Percentiles rank a stretch among this genome's conserved stretches.
phyloP scores from a whole-genome alignment of 2,888 invertebrate genomes.

The Philhelius pedissequus region DNA sequence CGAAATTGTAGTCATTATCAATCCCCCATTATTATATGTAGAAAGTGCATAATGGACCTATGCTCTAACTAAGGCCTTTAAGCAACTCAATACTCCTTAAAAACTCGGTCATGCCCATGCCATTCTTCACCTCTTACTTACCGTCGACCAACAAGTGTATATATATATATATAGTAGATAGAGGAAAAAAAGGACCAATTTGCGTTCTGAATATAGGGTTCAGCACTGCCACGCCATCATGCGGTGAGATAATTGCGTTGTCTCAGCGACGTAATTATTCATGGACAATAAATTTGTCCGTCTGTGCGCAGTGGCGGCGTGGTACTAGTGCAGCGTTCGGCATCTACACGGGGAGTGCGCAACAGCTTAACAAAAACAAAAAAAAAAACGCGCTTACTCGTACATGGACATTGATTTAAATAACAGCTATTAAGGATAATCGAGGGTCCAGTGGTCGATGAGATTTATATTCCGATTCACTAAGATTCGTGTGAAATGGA shows the following conservation, averaged over 20 bases:
- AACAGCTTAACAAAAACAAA: not conserved
- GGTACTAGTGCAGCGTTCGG: not conserved
- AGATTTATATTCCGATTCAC: slow-evolving; percentile 52
- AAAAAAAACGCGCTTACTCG: slow-evolving; percentile 29
- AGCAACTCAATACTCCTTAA: slow-evolving; percentile 73
- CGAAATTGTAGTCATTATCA: slow-evolving; percentile 47
- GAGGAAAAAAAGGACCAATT: slow-evolving; percentile 73
- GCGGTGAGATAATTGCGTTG: slow-evolving; percentile 75
- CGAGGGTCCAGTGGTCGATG: slow-evolving; percentile 59
- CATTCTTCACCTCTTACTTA: slow-evolving; percentile 63
- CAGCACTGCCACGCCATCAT: slow-evolving; percentile 48
- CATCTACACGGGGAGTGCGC: not conserved
- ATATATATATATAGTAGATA: too few species aligned
- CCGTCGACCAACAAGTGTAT: not conserved
- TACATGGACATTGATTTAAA: slow-evolving; percentile 76
- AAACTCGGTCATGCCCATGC: slow-evolving; percentile 69
- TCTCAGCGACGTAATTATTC: slow-evolving; percentile 73
- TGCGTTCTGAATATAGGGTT: slow-evolving; percentile 43
- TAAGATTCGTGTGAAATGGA: slow-evolving; percentile 30
- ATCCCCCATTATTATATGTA: not conserved
- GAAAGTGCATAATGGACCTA: slow-evolving; percentile 10
- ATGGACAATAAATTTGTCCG: slow-evolving; percentile 76
- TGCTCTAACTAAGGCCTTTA: slow-evolving; percentile 71
- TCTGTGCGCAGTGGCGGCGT: slow-evolving; percentile 4
- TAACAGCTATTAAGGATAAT: slow-evolving; percentile 75